These are phyloP conservation scores for Poeciliopsis paucimaculata DNA, from an alignment of 2,797 vertebrate species.

Conservation along the genomic window DNA sequence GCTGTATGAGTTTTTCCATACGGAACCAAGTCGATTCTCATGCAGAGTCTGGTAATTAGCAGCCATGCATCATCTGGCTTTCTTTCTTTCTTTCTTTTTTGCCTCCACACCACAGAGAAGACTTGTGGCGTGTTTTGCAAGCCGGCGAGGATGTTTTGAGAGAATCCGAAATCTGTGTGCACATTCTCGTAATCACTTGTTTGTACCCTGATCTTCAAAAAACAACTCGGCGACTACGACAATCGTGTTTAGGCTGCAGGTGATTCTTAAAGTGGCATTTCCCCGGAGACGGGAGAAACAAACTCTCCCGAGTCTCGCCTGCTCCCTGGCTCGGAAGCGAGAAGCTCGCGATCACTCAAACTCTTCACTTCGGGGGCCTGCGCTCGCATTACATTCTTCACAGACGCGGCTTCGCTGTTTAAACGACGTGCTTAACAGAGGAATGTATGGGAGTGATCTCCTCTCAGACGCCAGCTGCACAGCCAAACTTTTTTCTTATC, in stretches of 20 bases:
- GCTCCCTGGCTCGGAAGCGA: constrained; percentile 48
- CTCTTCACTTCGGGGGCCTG: constrained; percentile 64
- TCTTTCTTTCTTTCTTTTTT: not conserved
- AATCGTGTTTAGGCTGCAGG: constrained; percentile 80
- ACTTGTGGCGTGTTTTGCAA: constrained; percentile 6
- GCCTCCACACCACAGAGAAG: constrained; percentile 28
- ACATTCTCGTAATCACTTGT: constrained; percentile 71
- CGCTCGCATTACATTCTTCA: constrained; percentile 51
- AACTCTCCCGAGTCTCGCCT: constrained; percentile 60
- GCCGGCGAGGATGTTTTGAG: not conserved
- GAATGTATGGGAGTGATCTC: not conserved
- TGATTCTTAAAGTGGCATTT: constrained; percentile 77
- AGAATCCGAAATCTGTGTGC: constrained; percentile 33
- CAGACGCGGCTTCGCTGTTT: constrained; percentile 41
- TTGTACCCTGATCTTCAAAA: constrained; percentile 67
- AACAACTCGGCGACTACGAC: constrained; percentile 55
- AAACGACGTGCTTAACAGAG: constrained; percentile 45
- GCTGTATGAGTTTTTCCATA: constrained; percentile 44
- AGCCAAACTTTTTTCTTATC: constrained; percentile 42
- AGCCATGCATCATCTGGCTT: constrained; percentile 61
- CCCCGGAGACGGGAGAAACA: constrained; percentile 59
- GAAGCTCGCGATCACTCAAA: constrained; percentile 70
- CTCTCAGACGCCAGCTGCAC: not conserved
- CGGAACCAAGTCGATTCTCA: constrained; percentile 63
- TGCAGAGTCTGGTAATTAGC: constrained; percentile 68